These are phyloP conservation scores for Meteorus colon DNA, from an alignment of 2,888 invertebrate species.

Conservation along the genomic window DNA sequence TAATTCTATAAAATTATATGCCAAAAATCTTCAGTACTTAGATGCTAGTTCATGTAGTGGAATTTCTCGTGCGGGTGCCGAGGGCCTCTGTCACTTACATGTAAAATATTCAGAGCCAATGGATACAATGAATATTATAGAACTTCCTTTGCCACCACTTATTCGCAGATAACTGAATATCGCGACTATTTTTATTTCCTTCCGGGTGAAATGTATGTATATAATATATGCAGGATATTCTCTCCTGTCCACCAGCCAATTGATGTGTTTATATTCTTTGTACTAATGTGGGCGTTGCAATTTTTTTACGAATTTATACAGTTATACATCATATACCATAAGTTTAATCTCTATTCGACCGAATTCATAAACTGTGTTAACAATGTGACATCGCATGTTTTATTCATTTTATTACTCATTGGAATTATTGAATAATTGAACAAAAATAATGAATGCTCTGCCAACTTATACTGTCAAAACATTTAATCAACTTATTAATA, in stretches of 20 bases:
- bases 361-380: background rate
- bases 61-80: constrained; percentile 72
- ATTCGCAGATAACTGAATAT: constrained; percentile 51
- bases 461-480: too few relatives aligned
- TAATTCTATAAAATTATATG: constrained; percentile 74
- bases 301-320: constrained; percentile 34
- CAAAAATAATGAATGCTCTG: background rate
- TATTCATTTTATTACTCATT: background rate
- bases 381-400: background rate
- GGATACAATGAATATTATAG: constrained; percentile 42
- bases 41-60: constrained; percentile 77
- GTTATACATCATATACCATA: too few relatives aligned
- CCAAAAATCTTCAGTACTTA: constrained; percentile 76
- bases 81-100: constrained; percentile 53
- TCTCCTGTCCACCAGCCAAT: background rate
- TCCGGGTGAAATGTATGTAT: background rate
- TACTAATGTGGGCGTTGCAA: background rate
- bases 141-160: constrained; percentile 52
- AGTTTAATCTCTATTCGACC: background rate
- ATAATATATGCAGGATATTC: background rate
- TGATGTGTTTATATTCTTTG: constrained; percentile 13
- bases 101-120: constrained; percentile 56
- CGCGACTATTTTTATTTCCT: background rate
- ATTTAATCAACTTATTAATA: background rate
- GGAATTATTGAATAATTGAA: background rate